A percentile compares a stretch with the other conserved stretches of the same genome.
These are phyloP conservation scores for Montipora sp. DNA, from an alignment of 64 coral and sea anemone species.

Conservation along the genomic window DNA sequence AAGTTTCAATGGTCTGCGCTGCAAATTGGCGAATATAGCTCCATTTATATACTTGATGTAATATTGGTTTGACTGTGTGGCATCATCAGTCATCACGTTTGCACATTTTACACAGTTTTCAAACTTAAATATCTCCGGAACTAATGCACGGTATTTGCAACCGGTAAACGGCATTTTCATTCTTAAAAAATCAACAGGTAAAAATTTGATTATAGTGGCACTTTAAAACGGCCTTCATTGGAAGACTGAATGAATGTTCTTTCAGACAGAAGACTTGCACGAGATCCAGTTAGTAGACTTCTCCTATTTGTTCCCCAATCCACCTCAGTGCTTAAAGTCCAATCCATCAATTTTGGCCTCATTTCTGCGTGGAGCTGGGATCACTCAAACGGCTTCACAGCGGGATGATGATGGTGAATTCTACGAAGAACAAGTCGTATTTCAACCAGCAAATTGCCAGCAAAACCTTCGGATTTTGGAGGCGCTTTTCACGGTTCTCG, in stretches of 20 bases:
- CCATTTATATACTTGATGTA: too few relatives aligned
- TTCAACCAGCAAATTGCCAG: slow-evolving; percentile 83
- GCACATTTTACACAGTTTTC: too few relatives aligned
- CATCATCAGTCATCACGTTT: too few relatives aligned
- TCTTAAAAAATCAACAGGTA: too few relatives aligned
- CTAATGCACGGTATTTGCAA: too few relatives aligned
- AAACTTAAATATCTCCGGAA: too few relatives aligned
- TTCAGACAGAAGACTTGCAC: slow-evolving; percentile 79
- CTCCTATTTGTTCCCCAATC: slow-evolving; percentile 64
- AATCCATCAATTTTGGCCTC: slow-evolving; percentile 65
- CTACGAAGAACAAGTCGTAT: slow-evolving; percentile 79
- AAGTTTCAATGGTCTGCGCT: too few relatives aligned
- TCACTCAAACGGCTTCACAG: slow-evolving; percentile 55
- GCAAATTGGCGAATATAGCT: too few relatives aligned
- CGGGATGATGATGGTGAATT: slow-evolving; percentile 75
- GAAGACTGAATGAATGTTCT: not conserved
- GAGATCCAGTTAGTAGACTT: slow-evolving; percentile 82
- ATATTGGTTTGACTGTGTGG: too few relatives aligned
- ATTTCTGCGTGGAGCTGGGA: slow-evolving; percentile 76
- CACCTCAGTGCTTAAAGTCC: slow-evolving; percentile 53
- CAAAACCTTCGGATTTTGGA: slow-evolving; percentile 68
- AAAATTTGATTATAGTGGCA: too few relatives aligned
- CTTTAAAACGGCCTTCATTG: too few relatives aligned
- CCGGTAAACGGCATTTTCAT: too few relatives aligned
- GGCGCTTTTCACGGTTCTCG: slow-evolving; percentile 68